A percentile compares a stretch with the other conserved stretches of the same genome.
Evolutionary conservation across 2,797 vertebrate species (phyloP).

Genomic region (Caiman crocodilus): DNA sequence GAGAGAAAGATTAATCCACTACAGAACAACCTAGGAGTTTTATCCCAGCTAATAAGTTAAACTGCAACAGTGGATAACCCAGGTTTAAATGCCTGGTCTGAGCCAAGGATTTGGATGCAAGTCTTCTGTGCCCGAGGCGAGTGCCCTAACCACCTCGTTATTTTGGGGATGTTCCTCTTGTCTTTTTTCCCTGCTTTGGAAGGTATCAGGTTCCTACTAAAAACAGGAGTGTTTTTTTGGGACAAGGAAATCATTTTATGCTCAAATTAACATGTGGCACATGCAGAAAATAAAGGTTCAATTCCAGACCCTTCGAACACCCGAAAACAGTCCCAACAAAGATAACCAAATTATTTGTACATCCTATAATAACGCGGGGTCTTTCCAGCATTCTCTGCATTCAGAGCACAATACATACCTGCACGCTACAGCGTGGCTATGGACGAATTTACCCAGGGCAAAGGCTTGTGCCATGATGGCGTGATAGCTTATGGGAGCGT

Average conservation of each 20-base stretch:
- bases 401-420: fast-evolving
- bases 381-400: not conserved
- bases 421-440: fast-evolving
- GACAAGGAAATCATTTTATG: not conserved
- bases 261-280: not conserved
- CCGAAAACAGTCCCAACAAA: not conserved
- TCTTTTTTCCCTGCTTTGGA: no score
- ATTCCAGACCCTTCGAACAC: not conserved
- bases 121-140: not conserved
- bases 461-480: not conserved
- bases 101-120: not conserved
- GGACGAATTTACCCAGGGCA: not conserved
- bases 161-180: no score
- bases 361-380: not conserved
- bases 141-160: not conserved
- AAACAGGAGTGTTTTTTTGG: no score
- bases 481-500: not conserved
- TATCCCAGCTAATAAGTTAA: no score
- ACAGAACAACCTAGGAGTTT: no score
- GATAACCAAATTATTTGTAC: not conserved
- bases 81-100: no score
- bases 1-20: no score
- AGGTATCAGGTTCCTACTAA: no score
- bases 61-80: no score
- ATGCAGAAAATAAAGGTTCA: not conserved